phyloP scores from a whole-genome alignment of 2,113 vertebrate genomes.

The Cryptotis parvus region DNA sequence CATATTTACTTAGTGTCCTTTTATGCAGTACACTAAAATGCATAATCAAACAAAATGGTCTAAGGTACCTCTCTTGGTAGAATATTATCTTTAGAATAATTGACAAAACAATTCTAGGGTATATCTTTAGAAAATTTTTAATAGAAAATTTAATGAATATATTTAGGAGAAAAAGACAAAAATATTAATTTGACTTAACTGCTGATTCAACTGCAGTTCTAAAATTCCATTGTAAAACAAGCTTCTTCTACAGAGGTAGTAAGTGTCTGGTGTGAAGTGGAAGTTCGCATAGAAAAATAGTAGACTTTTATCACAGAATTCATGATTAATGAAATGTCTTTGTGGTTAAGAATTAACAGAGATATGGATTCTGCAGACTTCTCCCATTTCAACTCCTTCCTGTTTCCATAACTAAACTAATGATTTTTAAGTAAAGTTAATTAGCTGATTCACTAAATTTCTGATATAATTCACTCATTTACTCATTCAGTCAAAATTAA shows the following conservation, averaged over 20 bases:
- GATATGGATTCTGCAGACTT: background rate
- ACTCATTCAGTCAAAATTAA: conserved; percentile 39
- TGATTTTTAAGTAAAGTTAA: background rate
- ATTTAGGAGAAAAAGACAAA: no score
- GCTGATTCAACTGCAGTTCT: background rate
- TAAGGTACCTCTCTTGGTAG: background rate
- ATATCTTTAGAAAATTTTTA: background rate
- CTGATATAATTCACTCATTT: background rate
- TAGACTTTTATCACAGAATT: background rate
- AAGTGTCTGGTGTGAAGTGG: background rate
- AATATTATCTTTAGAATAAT: background rate
- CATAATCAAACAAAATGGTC: background rate
- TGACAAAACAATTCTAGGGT: background rate
- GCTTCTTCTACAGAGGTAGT: background rate
- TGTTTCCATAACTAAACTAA: background rate
- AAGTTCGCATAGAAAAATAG: background rate
- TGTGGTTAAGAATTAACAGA: background rate
- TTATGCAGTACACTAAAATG: background rate
- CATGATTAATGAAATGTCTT: background rate
- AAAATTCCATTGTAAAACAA: conserved; percentile 18
- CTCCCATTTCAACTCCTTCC: background rate
- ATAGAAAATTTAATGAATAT: background rate
- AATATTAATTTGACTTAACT: background rate
- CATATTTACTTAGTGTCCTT: background rate
- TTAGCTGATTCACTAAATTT: background rate